Evolutionary conservation across 2,888 invertebrate genomes (phyloP).

Genomic region (Bellardia pandia): DNA sequence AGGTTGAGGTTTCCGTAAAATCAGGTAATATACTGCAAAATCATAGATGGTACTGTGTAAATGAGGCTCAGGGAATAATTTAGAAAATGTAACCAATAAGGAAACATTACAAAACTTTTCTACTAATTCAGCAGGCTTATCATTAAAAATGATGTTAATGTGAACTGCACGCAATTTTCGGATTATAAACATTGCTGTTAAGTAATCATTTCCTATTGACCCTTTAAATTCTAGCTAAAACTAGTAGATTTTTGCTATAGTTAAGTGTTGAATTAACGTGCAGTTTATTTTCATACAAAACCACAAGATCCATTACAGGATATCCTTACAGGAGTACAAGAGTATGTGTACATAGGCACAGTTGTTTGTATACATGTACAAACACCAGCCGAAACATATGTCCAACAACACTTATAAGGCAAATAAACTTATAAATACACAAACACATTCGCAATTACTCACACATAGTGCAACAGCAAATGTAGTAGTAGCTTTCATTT

Average conservation of each 20-base stretch:
- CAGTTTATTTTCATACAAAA: conserved; percentile 76
- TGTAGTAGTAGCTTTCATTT: conserved; percentile 8
- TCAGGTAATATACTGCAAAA: background rate
- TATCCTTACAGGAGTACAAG: conserved; percentile 77
- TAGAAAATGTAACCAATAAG: background rate
- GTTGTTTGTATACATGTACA: background rate
- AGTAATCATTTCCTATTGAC: background rate
- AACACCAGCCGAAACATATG: background rate
- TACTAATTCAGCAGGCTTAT: too few relatives aligned
- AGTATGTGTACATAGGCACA: background rate
- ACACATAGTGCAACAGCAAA: background rate
- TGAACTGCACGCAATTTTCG: too few relatives aligned
- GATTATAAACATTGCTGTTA: too few relatives aligned
- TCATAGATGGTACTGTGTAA: too few relatives aligned
- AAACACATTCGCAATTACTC: conserved; percentile 1
- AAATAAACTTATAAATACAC: conserved; percentile 16
- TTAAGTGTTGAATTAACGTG: conserved; percentile 79
- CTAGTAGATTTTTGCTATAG: conserved; percentile 60
- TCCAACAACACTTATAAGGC: background rate
- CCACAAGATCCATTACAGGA: conserved; percentile 82
- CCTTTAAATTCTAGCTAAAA: background rate
- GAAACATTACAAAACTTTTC: too few relatives aligned
- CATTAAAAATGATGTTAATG: too few relatives aligned
- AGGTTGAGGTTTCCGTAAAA: background rate
- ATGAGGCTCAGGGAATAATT: background rate